phyloP scores from a whole-genome alignment of 2,888 invertebrate genomes.

The Parthenolecanium corni region DNA sequence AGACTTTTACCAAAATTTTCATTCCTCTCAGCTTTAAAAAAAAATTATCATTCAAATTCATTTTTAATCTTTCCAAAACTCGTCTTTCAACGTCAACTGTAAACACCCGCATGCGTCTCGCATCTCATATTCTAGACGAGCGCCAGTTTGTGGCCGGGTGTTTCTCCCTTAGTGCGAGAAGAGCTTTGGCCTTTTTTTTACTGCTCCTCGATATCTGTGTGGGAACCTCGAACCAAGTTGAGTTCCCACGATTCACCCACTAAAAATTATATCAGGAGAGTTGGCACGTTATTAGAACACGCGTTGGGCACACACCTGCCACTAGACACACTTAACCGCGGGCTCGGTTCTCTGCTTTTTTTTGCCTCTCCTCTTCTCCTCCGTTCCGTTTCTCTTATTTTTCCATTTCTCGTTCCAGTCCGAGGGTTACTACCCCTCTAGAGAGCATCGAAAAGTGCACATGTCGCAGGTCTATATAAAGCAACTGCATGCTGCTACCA shows the following conservation, averaged over 20 bases:
- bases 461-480: neutral
- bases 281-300: constrained; percentile 22
- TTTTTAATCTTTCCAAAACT: no score
- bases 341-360: neutral
- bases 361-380: no score
- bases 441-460: neutral
- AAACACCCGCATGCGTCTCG: no score
- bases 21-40: no score
- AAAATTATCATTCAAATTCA: no score
- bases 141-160: no score
- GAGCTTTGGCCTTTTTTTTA: neutral
- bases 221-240: constrained; percentile 10
- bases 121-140: no score
- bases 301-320: constrained; percentile 29
- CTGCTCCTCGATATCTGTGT: constrained; percentile 7
- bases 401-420: neutral
- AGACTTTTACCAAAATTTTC: no score
- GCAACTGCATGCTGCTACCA: neutral
- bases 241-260: constrained; percentile 27
- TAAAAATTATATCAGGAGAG: constrained; percentile 15
- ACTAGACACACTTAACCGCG: constrained; percentile 3
- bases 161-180: no score
- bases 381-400: no score
- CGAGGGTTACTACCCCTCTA: constrained; percentile 12
- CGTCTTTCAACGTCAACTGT: no score